Conservation (phyloP, 2,888 invertebrate species). For the Morpho deidamia region DNA sequence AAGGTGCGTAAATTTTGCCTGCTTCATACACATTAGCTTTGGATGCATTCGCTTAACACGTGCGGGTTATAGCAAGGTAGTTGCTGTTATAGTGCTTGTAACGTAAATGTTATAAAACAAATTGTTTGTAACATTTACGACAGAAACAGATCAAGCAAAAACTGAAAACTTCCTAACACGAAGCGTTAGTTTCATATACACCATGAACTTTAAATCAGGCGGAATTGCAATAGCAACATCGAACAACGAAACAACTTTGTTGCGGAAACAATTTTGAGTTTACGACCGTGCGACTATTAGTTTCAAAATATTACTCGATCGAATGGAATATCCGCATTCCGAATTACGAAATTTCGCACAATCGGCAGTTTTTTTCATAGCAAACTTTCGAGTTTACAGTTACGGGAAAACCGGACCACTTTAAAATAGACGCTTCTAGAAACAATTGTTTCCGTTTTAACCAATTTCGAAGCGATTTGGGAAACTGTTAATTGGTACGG, state of each 20-base stretch:
- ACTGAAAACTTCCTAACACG: constrained; percentile 16
- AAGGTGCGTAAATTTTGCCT: no score
- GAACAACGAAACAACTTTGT: constrained; percentile 24
- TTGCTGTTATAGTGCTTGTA: no score
- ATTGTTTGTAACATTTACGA: background rate
- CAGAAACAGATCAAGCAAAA: background rate
- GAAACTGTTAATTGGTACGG: background rate
- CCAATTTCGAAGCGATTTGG: constrained; percentile 1
- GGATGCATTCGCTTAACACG: no score
- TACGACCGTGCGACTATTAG: constrained; percentile 24
- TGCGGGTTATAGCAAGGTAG: no score
- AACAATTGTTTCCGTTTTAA: constrained; percentile 10
- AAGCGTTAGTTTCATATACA: constrained; percentile 16
- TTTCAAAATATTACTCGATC: constrained; percentile 20
- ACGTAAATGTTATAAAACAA: no score
- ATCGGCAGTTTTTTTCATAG: constrained; percentile 16
- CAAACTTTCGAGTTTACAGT: constrained; percentile 16
- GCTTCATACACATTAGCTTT: no score
- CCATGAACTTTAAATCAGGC: constrained; percentile 29
- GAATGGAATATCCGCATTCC: constrained; percentile 18
- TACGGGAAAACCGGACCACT: constrained; percentile 8
- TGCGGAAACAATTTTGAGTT: constrained; percentile 24
- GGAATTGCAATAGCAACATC: constrained; percentile 19
- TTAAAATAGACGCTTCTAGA: constrained; percentile 5
- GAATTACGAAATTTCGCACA: constrained; percentile 12